Evolutionary conservation across 2,888 invertebrate genomes (phyloP), one percentile per base, ranked within the genome.

Genomic region (Chloromyia formosa): DNA sequence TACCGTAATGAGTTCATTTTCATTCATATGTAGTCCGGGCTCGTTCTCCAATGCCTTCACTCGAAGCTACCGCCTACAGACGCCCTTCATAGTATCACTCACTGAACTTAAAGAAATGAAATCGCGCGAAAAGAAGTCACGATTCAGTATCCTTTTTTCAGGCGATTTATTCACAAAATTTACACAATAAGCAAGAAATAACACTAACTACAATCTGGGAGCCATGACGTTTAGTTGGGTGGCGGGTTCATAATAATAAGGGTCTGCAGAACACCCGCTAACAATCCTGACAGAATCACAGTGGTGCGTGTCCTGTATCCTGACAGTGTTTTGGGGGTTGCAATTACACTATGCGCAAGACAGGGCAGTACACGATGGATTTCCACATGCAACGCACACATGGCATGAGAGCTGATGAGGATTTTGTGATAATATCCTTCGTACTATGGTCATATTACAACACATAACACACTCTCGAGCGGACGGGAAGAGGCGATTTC

Each of bases 161-260:
- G 7, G 27, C 3, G 27, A 35, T 35, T 35, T 35, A 35, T 35
- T 35, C 27, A 35, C 7, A 35, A 35, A 35, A 35, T 35, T 35
- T 35, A 35, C 27, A 35, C 27, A 7, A 35, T 7, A 35, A 7
- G 27, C 27, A 35, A 35, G 7, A 49, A 3, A 49, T 49, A 49
- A 49, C 49, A 49, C 49, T 7, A 49, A 49, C 49, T 49, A 49
- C 12, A 12, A 49, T n/a, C 14, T 12, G 49, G 49, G 49, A 49
- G 49, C 49, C 14, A 49, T 49, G 49, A 49, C 49, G 49, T 49
- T 49, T 49, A 49, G 49, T n/a, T 49, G 49, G 49, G 49, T 49
- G 16, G 49, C 16, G 49, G 49, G 16, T 49, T 7, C 49, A 49
- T 49, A 49, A 49, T 49, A 49, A 49, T n/a, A 49, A 35, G 12